Evolutionary conservation across 2,888 invertebrate genomes (phyloP).

Genomic region (Torymus tubicola): DNA sequence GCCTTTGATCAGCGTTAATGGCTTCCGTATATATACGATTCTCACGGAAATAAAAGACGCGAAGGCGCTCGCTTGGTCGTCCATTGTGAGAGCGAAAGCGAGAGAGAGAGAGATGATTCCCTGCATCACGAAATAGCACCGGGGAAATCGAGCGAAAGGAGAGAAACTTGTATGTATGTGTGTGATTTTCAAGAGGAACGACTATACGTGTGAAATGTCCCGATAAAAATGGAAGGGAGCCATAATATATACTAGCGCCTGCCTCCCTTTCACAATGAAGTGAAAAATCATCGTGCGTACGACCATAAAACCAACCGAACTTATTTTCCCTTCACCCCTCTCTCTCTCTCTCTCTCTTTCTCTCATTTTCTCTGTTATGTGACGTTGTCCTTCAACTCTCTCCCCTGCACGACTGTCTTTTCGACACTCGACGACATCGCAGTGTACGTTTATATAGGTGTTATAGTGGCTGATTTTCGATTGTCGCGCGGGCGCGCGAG

Average conservation of each 20-base stretch:
- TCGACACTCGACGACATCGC: not conserved
- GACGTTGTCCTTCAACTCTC: too few species aligned
- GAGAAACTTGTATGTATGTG: not conserved
- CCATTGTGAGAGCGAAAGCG: too few species aligned
- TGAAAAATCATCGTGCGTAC: slow-evolving; percentile 29
- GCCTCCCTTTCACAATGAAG: not conserved
- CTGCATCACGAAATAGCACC: slow-evolving; percentile 5
- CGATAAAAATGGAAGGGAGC: slow-evolving; percentile 16
- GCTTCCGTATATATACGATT: slow-evolving; percentile 5
- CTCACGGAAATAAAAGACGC: slow-evolving; percentile 1
- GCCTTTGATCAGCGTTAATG: slow-evolving; percentile 45
- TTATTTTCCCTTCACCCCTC: slow-evolving; percentile 12
- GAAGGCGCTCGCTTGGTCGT: not conserved
- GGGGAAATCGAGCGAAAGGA: slow-evolving; percentile 10
- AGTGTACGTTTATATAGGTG: not conserved
- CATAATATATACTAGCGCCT: too few species aligned
- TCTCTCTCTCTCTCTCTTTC: not conserved
- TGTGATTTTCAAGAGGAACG: too few species aligned
- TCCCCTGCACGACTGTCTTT: not conserved
- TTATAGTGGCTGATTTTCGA: too few species aligned
- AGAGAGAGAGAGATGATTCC: too few species aligned
- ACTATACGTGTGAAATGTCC: slow-evolving; percentile 7
- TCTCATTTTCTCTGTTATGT: too few species aligned
- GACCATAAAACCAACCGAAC: slow-evolving; percentile 15
- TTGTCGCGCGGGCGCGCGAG: too few species aligned